Conservation (phyloP, 1,140 invertebrate species). For the Asobara japonica region DNA sequence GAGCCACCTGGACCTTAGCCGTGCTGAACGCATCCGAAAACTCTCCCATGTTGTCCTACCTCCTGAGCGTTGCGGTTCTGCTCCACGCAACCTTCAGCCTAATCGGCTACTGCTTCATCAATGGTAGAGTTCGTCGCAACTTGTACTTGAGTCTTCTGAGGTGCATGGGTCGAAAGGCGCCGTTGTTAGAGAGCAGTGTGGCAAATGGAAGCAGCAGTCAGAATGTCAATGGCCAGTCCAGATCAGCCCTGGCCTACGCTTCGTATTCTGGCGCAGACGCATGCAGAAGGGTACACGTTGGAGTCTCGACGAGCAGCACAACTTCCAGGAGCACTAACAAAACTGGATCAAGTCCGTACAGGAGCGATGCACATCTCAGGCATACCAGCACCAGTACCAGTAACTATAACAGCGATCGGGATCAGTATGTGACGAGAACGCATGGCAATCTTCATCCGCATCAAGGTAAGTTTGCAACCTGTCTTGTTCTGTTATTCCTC, state of each 20-base stretch:
- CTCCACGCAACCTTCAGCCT: constrained; percentile 81
- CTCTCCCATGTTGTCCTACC: constrained; percentile 75
- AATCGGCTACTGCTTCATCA: constrained; percentile 85
- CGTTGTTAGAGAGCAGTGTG: constrained; percentile 78
- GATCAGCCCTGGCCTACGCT: constrained; percentile 85
- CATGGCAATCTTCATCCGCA: constrained; percentile 51
- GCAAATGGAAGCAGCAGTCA: constrained; percentile 77
- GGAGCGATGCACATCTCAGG: constrained; percentile 81
- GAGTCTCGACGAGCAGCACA: constrained; percentile 94
- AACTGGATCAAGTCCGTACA: constrained; percentile 91
- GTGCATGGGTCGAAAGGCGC: constrained; percentile 86
- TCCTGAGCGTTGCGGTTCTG: constrained; percentile 76
- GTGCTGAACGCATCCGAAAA: constrained; percentile 84
- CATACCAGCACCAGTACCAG: constrained; percentile 85
- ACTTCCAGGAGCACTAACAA: constrained; percentile 94
- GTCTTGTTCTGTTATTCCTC: too few species aligned
- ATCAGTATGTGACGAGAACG: constrained; percentile 56
- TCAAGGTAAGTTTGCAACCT: constrained; percentile 51
- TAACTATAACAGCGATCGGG: constrained; percentile 82
- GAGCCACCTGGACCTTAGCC: constrained; percentile 82
- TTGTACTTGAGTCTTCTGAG: constrained; percentile 74
- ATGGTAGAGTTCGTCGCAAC: constrained; percentile 79
- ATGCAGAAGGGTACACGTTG: constrained; percentile 80
- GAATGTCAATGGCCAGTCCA: constrained; percentile 73
- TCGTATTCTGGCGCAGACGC: constrained; percentile 65